phyloP scores from a whole-genome alignment of 2,888 invertebrate species.

The Crossocerus cetratus region DNA sequence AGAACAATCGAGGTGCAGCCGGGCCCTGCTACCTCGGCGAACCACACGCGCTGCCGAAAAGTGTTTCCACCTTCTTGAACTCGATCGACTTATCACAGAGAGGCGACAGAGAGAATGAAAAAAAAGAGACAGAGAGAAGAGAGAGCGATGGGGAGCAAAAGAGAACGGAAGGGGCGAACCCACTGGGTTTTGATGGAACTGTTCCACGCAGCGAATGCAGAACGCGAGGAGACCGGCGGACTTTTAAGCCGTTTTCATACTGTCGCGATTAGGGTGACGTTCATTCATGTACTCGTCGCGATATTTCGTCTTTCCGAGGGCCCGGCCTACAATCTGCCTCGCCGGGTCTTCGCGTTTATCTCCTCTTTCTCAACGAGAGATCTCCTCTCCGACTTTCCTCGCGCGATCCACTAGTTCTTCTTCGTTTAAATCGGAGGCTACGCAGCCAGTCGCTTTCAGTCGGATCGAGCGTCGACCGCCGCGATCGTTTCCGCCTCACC shows the following conservation, averaged over 20 bases:
- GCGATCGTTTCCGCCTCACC: no score
- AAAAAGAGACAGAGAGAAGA: background rate
- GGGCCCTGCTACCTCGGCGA: background rate
- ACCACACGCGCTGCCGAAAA: conserved; percentile 31
- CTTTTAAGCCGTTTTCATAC: background rate
- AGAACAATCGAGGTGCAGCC: background rate
- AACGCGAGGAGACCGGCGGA: no score
- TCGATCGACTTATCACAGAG: conserved; percentile 27
- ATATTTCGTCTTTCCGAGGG: background rate
- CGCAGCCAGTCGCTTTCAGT: background rate
- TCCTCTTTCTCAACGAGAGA: background rate
- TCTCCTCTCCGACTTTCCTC: background rate
- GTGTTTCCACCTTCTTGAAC: conserved; percentile 61
- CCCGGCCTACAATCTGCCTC: background rate
- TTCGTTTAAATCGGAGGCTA: conserved; percentile 1
- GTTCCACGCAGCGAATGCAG: no score
- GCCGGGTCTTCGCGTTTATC: background rate
- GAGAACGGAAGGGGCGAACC: conserved; percentile 1
- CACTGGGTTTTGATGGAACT: background rate
- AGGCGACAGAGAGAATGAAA: conserved; percentile 4
- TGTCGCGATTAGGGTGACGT: background rate
- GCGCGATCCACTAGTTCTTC: conserved; percentile 1
- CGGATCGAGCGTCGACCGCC: background rate
- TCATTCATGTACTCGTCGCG: background rate
- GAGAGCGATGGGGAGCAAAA: background rate